Conservation (phyloP, 2,888 invertebrate species). For the Plebejus argus region DNA sequence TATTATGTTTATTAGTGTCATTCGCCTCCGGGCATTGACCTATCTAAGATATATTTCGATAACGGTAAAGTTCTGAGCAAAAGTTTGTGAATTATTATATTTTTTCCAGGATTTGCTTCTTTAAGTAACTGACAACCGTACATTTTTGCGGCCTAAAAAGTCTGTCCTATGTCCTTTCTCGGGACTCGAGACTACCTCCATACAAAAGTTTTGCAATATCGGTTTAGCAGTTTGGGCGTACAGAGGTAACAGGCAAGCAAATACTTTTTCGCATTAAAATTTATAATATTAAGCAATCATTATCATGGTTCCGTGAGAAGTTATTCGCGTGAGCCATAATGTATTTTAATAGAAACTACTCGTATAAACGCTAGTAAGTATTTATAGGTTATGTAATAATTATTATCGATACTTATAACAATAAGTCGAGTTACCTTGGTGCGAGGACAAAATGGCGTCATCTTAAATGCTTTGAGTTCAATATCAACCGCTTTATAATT, state of each 20-base stretch:
- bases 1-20: slow-evolving; percentile 1
- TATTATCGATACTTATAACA: slow-evolving; percentile 4
- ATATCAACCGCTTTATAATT: slow-evolving; percentile 24
- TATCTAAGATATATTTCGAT: neutral
- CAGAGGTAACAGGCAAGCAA: too few species aligned
- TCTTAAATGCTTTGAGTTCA: slow-evolving; percentile 25
- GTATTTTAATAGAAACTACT: neutral
- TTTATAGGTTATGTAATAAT: neutral
- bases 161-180: too few species aligned
- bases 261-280: too few species aligned
- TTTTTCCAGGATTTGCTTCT: too few species aligned
- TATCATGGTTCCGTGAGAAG: neutral
- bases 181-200: too few species aligned
- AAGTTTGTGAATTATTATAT: too few species aligned
- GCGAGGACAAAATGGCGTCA: slow-evolving; percentile 20
- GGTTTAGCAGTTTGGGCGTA: too few species aligned
- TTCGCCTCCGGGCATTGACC: neutral
- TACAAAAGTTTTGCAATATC: too few species aligned
- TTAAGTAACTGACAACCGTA: too few species aligned
- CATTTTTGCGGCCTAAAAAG: too few species aligned
- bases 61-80: neutral
- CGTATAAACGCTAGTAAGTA: neutral
- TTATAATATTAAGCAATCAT: too few species aligned
- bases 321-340: neutral
- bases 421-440: slow-evolving; percentile 8